These are phyloP conservation scores for Carassius gibelio DNA, from an alignment of 2,113 vertebrate genomes.

Conservation along the genomic window DNA sequence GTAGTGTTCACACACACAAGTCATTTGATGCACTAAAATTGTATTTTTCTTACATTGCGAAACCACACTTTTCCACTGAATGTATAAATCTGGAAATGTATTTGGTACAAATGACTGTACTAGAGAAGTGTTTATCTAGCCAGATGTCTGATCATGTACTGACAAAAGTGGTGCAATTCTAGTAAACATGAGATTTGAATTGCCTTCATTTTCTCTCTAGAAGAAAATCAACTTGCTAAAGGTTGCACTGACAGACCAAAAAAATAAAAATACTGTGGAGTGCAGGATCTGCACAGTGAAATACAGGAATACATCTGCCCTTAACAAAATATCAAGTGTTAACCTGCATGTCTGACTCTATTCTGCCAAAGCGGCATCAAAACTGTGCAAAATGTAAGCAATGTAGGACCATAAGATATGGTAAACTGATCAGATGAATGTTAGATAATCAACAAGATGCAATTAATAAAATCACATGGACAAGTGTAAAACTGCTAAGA, in stretches of 20 bases:
- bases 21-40: background rate
- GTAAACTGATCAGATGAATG: background rate
- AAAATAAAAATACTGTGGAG: background rate
- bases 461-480: background rate
- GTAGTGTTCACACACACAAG: background rate
- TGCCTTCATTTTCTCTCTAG: background rate
- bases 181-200: background rate
- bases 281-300: background rate
- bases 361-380: background rate
- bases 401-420: background rate
- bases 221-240: background rate
- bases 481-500: background rate
- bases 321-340: background rate
- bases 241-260: background rate
- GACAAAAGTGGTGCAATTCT: background rate
- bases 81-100: background rate
- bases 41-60: background rate
- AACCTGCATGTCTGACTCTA: background rate
- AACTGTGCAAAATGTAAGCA: slow-evolving; percentile 5
- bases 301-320: background rate
- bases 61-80: slow-evolving; percentile 2
- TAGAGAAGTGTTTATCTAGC: background rate
- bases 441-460: background rate
- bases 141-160: background rate
- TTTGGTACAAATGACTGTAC: background rate